Conservation (phyloP, 2,888 invertebrate species). For the Panzeria rudis region DNA sequence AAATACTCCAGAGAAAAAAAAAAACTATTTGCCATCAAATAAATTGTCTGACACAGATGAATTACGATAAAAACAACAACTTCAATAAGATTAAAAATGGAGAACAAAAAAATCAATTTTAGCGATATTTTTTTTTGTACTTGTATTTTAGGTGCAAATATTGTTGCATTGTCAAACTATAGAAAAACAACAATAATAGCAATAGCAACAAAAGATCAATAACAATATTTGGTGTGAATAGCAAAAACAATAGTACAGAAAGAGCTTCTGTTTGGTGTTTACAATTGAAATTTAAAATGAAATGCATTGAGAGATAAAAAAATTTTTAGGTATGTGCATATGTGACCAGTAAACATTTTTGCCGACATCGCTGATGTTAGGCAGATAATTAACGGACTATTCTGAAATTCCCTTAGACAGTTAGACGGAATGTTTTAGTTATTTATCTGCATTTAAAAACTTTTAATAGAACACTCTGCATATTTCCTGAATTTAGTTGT, state of each 20-base stretch:
- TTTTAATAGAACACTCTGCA: too few species aligned
- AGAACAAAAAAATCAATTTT: slow-evolving; percentile 37
- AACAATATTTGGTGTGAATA: slow-evolving; percentile 18
- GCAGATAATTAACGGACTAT: too few species aligned
- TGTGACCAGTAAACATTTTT: too few species aligned
- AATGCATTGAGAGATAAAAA: neutral
- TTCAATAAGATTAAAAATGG: slow-evolving; percentile 10
- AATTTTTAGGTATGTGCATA: neutral
- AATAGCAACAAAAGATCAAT: neutral
- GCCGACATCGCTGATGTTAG: too few species aligned
- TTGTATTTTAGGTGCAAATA: slow-evolving; percentile 19
- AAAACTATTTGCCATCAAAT: slow-evolving; percentile 14
- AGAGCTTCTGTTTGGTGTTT: slow-evolving; percentile 1
- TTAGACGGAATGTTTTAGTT: too few species aligned
- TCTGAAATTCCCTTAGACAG: too few species aligned
- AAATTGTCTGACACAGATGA: slow-evolving; percentile 9
- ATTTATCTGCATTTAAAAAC: too few species aligned
- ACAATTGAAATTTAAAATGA: slow-evolving; percentile 1
- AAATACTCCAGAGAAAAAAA: neutral
- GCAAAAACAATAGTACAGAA: neutral
- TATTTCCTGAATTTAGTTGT: too few species aligned
- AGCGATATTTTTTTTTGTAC: neutral
- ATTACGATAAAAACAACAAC: slow-evolving; percentile 13
- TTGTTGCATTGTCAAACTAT: neutral
- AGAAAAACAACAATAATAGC: neutral